Conservation (phyloP, 2,888 invertebrate genomes). For the Amaurobius ferox region DNA sequence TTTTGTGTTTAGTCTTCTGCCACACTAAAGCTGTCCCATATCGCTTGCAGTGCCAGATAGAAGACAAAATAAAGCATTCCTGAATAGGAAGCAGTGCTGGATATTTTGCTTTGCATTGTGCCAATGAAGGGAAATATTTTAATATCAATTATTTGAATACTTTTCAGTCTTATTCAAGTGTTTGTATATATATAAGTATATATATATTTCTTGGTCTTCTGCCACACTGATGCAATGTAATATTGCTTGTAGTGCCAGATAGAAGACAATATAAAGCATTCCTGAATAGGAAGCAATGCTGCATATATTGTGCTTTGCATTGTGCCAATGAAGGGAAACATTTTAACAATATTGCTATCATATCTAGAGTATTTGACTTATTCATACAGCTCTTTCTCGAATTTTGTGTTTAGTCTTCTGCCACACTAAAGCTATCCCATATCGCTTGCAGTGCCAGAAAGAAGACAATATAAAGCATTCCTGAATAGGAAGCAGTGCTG, state of each 20-base stretch:
- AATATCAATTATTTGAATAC: no score
- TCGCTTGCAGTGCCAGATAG: background rate
- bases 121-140: conserved; percentile 28
- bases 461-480: conserved; percentile 24
- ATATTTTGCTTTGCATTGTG: conserved; percentile 15
- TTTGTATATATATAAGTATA: background rate
- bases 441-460: background rate
- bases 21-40: background rate
- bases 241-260: conserved; percentile 4
- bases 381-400: background rate
- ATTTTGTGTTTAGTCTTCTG: conserved; percentile 26
- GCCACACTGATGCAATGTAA: background rate
- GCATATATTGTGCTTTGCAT: background rate
- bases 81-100: conserved; percentile 24
- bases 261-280: conserved; percentile 19
- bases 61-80: background rate
- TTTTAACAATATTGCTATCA: background rate
- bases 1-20: no score
- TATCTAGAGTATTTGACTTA: background rate
- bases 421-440: background rate
- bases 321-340: conserved; percentile 19
- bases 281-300: conserved; percentile 37
- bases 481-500: background rate
- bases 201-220: conserved; percentile 15
- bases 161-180: no score